Evolutionary conservation across 2,113 vertebrate species (phyloP).

Genomic region (Platysteira castanea): DNA sequence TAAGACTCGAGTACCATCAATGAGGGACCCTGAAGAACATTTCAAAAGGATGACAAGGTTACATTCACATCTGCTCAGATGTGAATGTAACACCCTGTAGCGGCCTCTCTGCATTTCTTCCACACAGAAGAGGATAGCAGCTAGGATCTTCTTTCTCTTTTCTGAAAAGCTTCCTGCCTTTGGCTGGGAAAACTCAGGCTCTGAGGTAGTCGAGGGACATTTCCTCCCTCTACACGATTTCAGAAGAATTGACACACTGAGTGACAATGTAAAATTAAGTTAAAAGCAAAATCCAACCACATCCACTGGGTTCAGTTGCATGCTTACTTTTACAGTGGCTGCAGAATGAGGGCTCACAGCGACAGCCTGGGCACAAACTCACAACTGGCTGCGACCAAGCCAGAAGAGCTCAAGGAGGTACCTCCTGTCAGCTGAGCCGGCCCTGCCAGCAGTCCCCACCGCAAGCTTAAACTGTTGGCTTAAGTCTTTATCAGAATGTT

Average conservation of each 20-base stretch:
- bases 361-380: neutral
- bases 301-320: neutral
- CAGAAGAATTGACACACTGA: neutral
- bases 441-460: neutral
- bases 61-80: neutral
- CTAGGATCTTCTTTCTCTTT: neutral
- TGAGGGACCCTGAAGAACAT: neutral
- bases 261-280: neutral
- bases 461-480: neutral
- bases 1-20: neutral
- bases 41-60: neutral
- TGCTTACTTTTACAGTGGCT: neutral
- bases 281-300: neutral
- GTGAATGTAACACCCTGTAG: fast-evolving
- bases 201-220: neutral
- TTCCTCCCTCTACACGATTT: neutral
- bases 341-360: neutral
- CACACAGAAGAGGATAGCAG: neutral
- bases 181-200: neutral
- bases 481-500: neutral
- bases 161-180: neutral
- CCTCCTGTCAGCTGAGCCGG: neutral
- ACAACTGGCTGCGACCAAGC: neutral
- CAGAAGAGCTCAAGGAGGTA: neutral
- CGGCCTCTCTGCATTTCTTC: neutral